Evolutionary conservation across 2,113 vertebrate genomes (phyloP).

Genomic region (Pagrus major): DNA sequence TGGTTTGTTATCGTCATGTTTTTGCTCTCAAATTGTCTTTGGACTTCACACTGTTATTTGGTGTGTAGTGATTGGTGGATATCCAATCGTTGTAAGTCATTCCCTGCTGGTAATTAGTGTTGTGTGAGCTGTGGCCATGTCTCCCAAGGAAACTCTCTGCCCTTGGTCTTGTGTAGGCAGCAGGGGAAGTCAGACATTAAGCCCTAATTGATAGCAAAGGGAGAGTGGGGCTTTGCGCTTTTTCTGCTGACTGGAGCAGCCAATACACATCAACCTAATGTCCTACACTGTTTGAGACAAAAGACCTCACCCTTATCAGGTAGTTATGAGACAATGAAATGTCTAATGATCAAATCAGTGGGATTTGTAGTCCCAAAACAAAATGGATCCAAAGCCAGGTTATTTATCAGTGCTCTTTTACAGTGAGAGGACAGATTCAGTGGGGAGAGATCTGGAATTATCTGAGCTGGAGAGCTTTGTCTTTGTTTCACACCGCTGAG

Average conservation of each 20-base stretch:
- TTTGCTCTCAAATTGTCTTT: neutral
- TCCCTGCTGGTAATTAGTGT: conserved; percentile 63
- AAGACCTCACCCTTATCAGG: conserved; percentile 43
- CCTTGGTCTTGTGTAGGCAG: conserved; percentile 61
- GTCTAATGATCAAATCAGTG: conserved; percentile 29
- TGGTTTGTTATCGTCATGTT: neutral
- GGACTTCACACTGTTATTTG: conserved; percentile 18
- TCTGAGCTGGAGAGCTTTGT: neutral
- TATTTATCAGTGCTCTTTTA: conserved; percentile 17
- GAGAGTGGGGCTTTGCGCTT: conserved; percentile 61
- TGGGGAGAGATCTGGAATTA: conserved; percentile 6
- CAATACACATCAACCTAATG: conserved; percentile 48
- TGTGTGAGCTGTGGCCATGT: conserved; percentile 58
- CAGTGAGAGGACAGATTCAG: neutral
- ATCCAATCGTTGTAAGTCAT: conserved; percentile 39
- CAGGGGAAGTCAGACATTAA: conserved; percentile 63
- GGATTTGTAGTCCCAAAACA: conserved; percentile 43
- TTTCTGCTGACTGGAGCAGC: conserved; percentile 71
- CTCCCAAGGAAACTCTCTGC: conserved; percentile 54
- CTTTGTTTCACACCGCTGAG: neutral
- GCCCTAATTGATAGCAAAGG: conserved; percentile 74
- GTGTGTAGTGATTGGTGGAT: conserved; percentile 43
- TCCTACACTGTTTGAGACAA: conserved; percentile 43
- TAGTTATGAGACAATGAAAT: conserved; percentile 37
- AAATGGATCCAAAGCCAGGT: conserved; percentile 8